phyloP scores from a whole-genome alignment of 2,113 vertebrate genomes.

The Crotalus tigris region DNA sequence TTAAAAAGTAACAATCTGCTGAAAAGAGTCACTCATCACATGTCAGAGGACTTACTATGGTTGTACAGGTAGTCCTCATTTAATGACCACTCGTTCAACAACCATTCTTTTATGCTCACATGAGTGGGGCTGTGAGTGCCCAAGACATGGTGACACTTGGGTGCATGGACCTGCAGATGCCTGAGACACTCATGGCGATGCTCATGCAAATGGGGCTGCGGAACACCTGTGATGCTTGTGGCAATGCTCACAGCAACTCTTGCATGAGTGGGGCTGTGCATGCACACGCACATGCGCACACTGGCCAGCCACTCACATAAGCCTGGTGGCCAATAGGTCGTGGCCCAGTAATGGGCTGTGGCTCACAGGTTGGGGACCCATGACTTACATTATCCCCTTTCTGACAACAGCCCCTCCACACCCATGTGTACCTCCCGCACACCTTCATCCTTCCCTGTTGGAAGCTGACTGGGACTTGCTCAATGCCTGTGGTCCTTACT shows the following conservation, averaged over 20 bases:
- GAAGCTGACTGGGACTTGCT: neutral
- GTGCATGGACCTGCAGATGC: no score
- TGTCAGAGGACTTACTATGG: neutral
- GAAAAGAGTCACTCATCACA: neutral
- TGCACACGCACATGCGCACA: accelerated
- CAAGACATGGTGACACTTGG: no score
- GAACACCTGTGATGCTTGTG: no score
- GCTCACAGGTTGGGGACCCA: neutral
- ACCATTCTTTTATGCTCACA: neutral
- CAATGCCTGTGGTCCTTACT: neutral
- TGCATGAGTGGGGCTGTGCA: neutral
- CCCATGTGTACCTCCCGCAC: neutral
- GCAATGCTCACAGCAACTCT: neutral
- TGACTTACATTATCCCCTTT: neutral
- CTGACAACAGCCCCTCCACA: neutral
- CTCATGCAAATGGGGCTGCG: no score
- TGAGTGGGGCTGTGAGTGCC: no score
- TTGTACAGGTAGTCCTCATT: neutral
- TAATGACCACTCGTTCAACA: neutral
- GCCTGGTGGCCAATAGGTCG: neutral
- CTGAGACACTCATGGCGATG: no score
- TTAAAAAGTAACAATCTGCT: neutral
- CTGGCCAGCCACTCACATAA: neutral
- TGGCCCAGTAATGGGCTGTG: no score
- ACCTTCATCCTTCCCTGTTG: neutral